A percentile compares a stretch with the other conserved stretches of the same genome.
Evolutionary conservation across 2,113 vertebrate genomes (phyloP).

Genomic region (Stegostoma tigrinum): DNA sequence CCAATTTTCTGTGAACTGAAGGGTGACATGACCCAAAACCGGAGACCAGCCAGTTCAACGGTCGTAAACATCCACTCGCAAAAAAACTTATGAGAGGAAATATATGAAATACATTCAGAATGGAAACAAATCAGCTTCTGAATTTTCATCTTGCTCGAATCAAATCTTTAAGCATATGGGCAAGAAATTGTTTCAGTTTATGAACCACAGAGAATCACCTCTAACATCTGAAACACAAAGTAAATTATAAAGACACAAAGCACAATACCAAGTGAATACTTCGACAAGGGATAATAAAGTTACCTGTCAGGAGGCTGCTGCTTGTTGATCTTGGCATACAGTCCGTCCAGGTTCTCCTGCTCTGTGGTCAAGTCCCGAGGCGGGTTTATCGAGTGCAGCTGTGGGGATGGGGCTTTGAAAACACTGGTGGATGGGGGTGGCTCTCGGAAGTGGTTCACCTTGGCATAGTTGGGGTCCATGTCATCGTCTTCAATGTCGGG

Average conservation of each 20-base stretch:
- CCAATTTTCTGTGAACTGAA: background rate
- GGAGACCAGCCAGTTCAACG: background rate
- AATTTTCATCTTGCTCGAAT: background rate
- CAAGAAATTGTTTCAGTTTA: background rate
- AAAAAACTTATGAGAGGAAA: background rate
- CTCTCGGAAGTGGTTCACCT: conserved; percentile 81
- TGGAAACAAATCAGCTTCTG: background rate
- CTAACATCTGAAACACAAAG: background rate
- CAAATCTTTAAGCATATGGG: background rate
- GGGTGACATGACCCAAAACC: background rate
- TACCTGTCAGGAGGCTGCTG: conserved; percentile 77
- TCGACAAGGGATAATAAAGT: conserved; percentile 23
- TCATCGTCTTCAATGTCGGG: conserved; percentile 88
- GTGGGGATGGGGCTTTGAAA: conserved; percentile 57
- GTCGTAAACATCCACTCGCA: background rate
- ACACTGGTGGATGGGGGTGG: conserved; percentile 46
- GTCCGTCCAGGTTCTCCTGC: conserved; percentile 73
- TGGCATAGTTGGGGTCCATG: conserved; percentile 86
- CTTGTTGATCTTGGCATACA: conserved; percentile 96
- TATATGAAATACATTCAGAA: background rate
- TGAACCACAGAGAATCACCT: background rate
- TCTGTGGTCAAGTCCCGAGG: conserved; percentile 59
- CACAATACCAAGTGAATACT: background rate
- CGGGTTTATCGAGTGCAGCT: conserved; percentile 45
- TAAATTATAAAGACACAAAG: background rate